A percentile compares a stretch with the other conserved stretches of the same genome.
Evolutionary conservation across 2,888 invertebrate genomes (phyloP).

Genomic region (Halictus ligatus): DNA sequence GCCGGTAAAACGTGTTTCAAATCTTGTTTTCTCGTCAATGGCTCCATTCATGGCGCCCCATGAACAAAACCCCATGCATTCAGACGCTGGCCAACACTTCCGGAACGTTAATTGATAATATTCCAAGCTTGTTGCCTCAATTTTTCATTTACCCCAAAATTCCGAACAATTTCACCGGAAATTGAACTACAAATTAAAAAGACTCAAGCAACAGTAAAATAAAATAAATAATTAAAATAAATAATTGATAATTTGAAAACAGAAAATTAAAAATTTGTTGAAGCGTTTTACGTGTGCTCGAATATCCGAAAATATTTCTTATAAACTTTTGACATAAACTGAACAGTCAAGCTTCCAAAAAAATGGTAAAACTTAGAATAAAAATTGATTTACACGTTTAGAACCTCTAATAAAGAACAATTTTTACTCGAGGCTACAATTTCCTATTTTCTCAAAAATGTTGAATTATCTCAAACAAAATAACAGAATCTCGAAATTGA

Average conservation of each 20-base stretch:
- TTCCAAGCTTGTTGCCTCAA: not conserved
- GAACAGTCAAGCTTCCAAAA: not conserved
- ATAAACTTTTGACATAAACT: not conserved
- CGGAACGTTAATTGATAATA: conserved; percentile 1
- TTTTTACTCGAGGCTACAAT: not conserved
- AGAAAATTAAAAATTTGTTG: no score
- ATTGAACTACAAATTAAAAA: not conserved
- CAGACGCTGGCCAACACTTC: conserved; percentile 1
- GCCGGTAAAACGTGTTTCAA: conserved; percentile 44
- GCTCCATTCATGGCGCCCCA: conserved; percentile 68
- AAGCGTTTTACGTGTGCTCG: no score
- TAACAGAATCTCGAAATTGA: not conserved
- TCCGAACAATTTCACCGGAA: not conserved
- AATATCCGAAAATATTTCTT: not conserved
- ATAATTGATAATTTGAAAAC: not conserved
- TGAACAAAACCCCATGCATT: conserved; percentile 61
- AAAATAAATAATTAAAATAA: no score
- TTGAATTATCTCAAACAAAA: no score
- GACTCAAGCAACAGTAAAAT: not conserved
- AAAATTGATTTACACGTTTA: not conserved
- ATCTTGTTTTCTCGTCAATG: conserved; percentile 67
- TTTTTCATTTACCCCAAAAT: not conserved
- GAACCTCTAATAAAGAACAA: not conserved
- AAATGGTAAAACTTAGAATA: not conserved
- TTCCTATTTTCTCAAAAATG: no score